phyloP scores from a whole-genome alignment of 2,797 vertebrate species.

The Mus caroli region DNA sequence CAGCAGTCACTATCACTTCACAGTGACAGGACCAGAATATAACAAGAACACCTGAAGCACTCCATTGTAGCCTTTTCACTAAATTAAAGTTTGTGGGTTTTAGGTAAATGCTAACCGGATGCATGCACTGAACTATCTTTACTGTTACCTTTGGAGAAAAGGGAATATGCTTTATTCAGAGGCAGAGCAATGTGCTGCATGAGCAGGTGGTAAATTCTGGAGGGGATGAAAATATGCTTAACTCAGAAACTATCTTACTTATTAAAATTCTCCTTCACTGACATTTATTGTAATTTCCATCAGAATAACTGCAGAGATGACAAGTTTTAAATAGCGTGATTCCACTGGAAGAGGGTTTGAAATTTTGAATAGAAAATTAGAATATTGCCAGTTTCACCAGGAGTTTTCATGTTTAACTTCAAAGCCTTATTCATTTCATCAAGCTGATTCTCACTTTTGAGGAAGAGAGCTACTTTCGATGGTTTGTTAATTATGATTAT shows the following conservation, averaged over 20 bases:
- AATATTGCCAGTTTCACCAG: constrained; percentile 47
- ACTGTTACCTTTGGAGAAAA: not conserved
- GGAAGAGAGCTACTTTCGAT: not conserved
- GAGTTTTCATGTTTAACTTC: constrained; percentile 68
- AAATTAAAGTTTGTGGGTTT: constrained; percentile 28
- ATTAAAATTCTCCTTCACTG: constrained; percentile 77
- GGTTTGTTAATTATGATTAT: constrained; percentile 39
- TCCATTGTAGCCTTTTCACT: not conserved
- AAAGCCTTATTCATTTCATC: constrained; percentile 66
- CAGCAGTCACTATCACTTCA: not conserved
- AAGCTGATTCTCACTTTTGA: constrained; percentile 53
- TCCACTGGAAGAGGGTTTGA: constrained; percentile 5
- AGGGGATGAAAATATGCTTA: constrained; percentile 71
- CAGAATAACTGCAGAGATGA: constrained; percentile 5
- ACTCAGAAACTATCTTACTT: constrained; percentile 46
- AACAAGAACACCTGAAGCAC: not conserved
- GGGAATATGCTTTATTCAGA: not conserved
- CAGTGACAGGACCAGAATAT: not conserved
- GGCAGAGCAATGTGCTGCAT: not conserved
- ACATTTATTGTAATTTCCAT: constrained; percentile 72
- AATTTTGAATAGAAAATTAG: constrained; percentile 34
- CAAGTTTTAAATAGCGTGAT: constrained; percentile 30
- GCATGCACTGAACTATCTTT: not conserved
- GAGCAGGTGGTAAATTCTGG: constrained; percentile 49
- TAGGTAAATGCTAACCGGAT: constrained; percentile 25